A percentile compares a stretch with the other conserved stretches of the same genome.
Evolutionary conservation across 2,113 vertebrate species (phyloP).

Genomic region (Vanacampus margaritifer): DNA sequence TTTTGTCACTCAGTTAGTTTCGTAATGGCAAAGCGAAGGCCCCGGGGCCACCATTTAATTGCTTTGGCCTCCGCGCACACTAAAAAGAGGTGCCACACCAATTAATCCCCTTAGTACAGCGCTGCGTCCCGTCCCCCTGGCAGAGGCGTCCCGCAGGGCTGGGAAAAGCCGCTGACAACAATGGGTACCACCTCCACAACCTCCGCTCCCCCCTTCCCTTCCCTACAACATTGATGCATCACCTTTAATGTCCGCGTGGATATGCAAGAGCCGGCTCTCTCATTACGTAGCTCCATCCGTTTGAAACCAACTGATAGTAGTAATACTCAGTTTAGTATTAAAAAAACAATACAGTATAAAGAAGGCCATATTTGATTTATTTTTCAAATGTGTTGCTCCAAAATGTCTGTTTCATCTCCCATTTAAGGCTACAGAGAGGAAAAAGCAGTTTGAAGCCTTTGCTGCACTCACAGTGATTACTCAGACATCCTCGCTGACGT

Average conservation of each 20-base stretch:
- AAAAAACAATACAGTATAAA: neutral
- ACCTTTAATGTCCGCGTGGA: neutral
- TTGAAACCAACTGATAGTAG: neutral
- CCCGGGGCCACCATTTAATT: constrained; percentile 73
- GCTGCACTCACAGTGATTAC: neutral
- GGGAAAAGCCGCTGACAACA: constrained; percentile 38
- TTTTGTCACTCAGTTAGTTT: constrained; percentile 53
- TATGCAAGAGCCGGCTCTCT: neutral
- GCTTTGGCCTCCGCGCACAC: constrained; percentile 59
- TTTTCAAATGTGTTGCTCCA: neutral
- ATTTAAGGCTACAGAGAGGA: neutral
- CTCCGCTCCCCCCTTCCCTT: constrained; percentile 12
- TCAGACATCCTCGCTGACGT: neutral
- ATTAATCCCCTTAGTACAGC: constrained; percentile 61
- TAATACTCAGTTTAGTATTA: neutral
- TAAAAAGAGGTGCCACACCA: constrained; percentile 65
- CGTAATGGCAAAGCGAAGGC: constrained; percentile 52
- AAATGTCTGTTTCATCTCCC: neutral
- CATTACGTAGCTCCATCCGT: neutral
- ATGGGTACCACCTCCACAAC: constrained; percentile 47
- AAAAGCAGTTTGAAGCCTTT: neutral
- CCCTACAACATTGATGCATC: neutral
- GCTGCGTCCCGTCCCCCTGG: constrained; percentile 49
- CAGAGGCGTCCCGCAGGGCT: constrained; percentile 46
- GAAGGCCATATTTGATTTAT: neutral